phyloP scores from a whole-genome alignment of 1,140 invertebrate genomes.

The Drosophila repleta region DNA sequence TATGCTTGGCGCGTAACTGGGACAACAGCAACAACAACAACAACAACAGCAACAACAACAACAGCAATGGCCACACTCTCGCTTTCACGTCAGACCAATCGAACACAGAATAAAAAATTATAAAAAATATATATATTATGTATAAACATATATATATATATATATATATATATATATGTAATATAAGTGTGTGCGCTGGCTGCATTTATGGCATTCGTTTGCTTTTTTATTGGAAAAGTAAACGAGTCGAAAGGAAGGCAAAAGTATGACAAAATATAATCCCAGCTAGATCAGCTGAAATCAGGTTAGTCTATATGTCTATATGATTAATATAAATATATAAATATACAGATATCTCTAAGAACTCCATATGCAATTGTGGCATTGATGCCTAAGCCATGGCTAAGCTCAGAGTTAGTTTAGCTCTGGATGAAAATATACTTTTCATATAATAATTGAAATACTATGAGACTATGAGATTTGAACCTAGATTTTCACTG shows the following conservation, averaged over 20 bases:
- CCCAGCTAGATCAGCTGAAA: too few species aligned
- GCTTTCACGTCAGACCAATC: constrained; percentile 67
- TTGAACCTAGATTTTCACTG: too few species aligned
- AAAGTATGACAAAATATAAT: not conserved
- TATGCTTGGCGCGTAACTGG: constrained; percentile 60
- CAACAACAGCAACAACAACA: constrained; percentile 54
- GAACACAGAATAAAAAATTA: constrained; percentile 69
- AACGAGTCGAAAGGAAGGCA: not conserved
- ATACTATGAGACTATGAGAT: too few species aligned
- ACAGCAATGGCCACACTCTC: constrained; percentile 58
- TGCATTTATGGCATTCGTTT: not conserved
- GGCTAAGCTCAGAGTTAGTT: too few species aligned
- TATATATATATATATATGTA: not conserved
- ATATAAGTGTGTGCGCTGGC: not conserved
- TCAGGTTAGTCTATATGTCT: too few species aligned
- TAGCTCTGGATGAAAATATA: too few species aligned
- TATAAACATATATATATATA: not conserved
- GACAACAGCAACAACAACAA: constrained; percentile 40
- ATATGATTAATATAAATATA: too few species aligned
- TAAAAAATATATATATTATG: not conserved
- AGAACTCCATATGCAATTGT: too few species aligned
- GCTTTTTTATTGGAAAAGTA: too few species aligned
- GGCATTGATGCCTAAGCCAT: too few species aligned
- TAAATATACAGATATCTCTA: too few species aligned
- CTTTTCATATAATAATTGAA: too few species aligned